phyloP scores from a whole-genome alignment of 2,888 invertebrate species.

The Cantharis lateralis region DNA sequence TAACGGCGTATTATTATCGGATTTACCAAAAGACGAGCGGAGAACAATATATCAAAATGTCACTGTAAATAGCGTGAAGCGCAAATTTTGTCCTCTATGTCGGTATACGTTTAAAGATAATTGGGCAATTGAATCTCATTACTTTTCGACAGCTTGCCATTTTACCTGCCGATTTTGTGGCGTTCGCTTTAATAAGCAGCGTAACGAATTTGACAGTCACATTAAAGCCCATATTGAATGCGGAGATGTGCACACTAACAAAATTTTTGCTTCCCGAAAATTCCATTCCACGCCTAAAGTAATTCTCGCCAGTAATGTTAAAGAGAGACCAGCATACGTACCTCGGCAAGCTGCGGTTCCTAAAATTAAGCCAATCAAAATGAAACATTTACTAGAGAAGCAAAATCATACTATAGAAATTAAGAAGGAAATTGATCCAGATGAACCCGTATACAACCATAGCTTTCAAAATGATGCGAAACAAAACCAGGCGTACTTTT shows the following conservation, averaged over 20 bases:
- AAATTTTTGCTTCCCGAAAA: constrained; percentile 44
- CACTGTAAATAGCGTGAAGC: constrained; percentile 46
- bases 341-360: constrained; percentile 13
- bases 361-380: constrained; percentile 37
- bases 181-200: constrained; percentile 53
- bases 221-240: constrained; percentile 45
- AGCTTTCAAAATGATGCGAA: constrained; percentile 14
- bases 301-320: constrained; percentile 27
- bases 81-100: constrained; percentile 53
- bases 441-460: constrained; percentile 29
- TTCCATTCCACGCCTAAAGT: constrained; percentile 35
- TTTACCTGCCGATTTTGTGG: constrained; percentile 54
- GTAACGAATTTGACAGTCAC: constrained; percentile 48
- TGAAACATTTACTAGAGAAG: constrained; percentile 41
- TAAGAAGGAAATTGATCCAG: constrained; percentile 29
- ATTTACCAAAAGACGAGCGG: constrained; percentile 51
- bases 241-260: constrained; percentile 46
- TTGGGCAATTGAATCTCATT: constrained; percentile 56
- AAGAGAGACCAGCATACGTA: constrained; percentile 5
- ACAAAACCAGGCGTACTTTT: constrained; percentile 54
- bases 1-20: constrained; percentile 48
- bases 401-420: constrained; percentile 35
- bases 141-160: constrained; percentile 52
- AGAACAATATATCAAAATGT: constrained; percentile 50
- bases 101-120: constrained; percentile 56